These are phyloP conservation scores for Crotophaga sulcirostris DNA, from an alignment of 2,113 vertebrate genomes.

Conservation along the genomic window DNA sequence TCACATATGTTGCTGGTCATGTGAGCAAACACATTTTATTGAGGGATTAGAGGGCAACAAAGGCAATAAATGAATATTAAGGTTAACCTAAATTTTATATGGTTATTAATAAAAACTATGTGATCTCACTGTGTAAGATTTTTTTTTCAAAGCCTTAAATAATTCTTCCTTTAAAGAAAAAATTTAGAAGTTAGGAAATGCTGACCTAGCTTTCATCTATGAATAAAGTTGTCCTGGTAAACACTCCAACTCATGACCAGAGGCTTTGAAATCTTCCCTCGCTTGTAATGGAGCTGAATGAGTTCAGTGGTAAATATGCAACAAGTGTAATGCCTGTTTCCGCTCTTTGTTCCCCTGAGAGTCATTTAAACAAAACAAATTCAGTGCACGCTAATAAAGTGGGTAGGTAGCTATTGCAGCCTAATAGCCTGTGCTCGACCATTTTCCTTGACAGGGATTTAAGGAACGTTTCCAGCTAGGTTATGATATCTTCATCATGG, in stretches of 20 bases:
- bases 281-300: slow-evolving; percentile 11
- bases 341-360: slow-evolving; percentile 7
- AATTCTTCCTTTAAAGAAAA: neutral
- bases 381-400: slow-evolving; percentile 30
- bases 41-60: neutral
- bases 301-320: slow-evolving; percentile 24
- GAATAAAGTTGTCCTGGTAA: neutral
- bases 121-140: neutral
- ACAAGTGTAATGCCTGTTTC: slow-evolving; percentile 47
- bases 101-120: neutral
- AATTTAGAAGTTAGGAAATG: neutral
- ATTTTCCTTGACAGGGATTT: slow-evolving; percentile 35
- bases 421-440: slow-evolving; percentile 1
- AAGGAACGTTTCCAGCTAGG: slow-evolving; percentile 18
- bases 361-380: slow-evolving; percentile 34
- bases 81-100: neutral
- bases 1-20: neutral
- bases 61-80: neutral
- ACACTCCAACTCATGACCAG: neutral
- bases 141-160: neutral
- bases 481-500: neutral
- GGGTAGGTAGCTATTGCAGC: slow-evolving; percentile 33
- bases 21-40: neutral
- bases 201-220: neutral
- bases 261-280: slow-evolving; percentile 18